These are phyloP conservation scores for Protodeltote pygarga DNA, from an alignment of 2,888 invertebrate genomes.

Conservation along the genomic window DNA sequence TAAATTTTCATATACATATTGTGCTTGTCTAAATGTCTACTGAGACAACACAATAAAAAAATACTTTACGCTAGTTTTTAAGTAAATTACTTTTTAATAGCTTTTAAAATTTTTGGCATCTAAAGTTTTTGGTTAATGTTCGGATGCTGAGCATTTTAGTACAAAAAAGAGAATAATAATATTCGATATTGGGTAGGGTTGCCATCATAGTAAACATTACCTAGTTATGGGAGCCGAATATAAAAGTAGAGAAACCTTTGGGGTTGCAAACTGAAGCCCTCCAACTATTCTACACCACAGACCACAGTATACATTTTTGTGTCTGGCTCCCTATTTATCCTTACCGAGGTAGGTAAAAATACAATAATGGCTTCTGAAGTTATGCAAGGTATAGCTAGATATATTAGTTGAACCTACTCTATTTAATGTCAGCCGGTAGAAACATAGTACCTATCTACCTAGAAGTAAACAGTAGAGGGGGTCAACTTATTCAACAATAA, in stretches of 20 bases:
- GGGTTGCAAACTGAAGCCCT: conserved; percentile 15
- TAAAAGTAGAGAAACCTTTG: conserved; percentile 8
- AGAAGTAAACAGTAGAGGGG: conserved; percentile 7
- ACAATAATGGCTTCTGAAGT: no score
- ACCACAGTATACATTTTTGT: not conserved
- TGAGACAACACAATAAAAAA: no score
- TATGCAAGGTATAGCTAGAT: no score
- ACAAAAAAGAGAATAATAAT: not conserved
- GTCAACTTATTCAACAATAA: conserved; percentile 8
- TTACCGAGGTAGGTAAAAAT: not conserved
- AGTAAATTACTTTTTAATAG: no score
- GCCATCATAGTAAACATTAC: not conserved
- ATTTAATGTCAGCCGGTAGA: no score
- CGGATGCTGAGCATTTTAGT: not conserved
- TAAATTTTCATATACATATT: no score
- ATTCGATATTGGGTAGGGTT: not conserved
- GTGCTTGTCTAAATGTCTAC: no score
- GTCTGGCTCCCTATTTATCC: not conserved
- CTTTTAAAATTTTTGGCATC: no score
- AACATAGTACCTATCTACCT: no score
- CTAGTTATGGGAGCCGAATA: conserved; percentile 9
- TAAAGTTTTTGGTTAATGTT: not conserved
- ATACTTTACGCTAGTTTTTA: no score
- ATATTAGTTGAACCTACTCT: no score
- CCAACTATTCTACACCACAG: conserved; percentile 1